A percentile compares a stretch with the other conserved stretches of the same genome.
Evolutionary conservation across 1,140 invertebrate species (phyloP).

Genomic region (Diuraphis noxia): DNA sequence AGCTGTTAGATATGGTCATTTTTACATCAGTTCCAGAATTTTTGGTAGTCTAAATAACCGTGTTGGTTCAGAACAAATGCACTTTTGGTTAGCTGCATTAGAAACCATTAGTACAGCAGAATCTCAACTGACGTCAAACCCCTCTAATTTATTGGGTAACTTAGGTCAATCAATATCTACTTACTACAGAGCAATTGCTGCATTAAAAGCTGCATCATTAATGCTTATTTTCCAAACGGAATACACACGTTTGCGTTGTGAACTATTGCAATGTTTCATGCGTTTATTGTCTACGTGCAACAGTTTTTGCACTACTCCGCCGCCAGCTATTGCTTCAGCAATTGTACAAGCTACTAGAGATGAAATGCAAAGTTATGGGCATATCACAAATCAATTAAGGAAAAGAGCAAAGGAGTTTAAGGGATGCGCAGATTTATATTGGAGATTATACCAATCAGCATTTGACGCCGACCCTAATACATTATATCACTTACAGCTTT

Average conservation of each 20-base stretch:
- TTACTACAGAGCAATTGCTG: constrained; percentile 70
- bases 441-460: constrained; percentile 83
- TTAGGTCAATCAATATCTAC: constrained; percentile 67
- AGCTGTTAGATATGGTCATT: constrained; percentile 83
- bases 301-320: constrained; percentile 85
- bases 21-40: constrained; percentile 71
- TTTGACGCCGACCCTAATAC: constrained; percentile 90
- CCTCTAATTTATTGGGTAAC: constrained; percentile 63
- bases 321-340: constrained; percentile 85
- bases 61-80: constrained; percentile 85
- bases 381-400: constrained; percentile 78
- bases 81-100: constrained; percentile 86
- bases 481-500: constrained; percentile 76
- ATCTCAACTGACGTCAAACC: constrained; percentile 57
- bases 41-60: constrained; percentile 71
- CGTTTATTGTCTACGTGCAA: constrained; percentile 78
- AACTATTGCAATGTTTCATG: constrained; percentile 76
- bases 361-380: constrained; percentile 79
- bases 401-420: constrained; percentile 78
- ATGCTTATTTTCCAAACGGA: constrained; percentile 77
- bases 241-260: constrained; percentile 74
- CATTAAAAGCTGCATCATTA: constrained; percentile 72
- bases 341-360: constrained; percentile 78
- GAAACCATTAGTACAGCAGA: constrained; percentile 67
- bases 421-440: constrained; percentile 75